Base-by-base conservation (phyloP, 2,113 vertebrate genomes). In the Phalacrocorax brasilianus region DNA sequence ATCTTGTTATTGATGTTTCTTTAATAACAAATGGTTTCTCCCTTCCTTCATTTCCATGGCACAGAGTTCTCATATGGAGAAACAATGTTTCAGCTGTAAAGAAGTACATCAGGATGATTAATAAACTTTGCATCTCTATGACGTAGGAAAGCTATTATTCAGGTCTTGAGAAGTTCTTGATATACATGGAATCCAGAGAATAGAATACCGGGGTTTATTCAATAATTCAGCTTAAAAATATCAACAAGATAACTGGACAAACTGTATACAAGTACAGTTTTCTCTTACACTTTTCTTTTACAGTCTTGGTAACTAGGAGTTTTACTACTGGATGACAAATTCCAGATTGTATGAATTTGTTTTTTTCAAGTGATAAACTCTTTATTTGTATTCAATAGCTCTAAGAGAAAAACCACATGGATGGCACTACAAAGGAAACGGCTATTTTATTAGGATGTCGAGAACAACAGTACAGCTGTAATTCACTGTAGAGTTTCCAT, bases 391-490 rank as follows among this genome's bases (percentile, higher is more conserved):
- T 91, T 95, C 86, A 96, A 71, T 24, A 95, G 33, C 32, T 70
- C 68, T 91, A 75, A 96, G 49, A 88, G 63, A 87, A 96, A 97
- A 97, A 94, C 21, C 79, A 85, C 62, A 50, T 95, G 91, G 67
- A 80, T 94, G 58, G 75, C 49, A 97, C 86, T 92, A 87, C 78
- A 84, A 91, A 75, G 75, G 76, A 91, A 87, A 94, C 3, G 87
- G 62, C 58, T 94, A 92, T 96, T 98, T 96, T 79, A 95, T 97
- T 88, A 97, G 95, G 96, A 91, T 59, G 53, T 73, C 1, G 16
- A 88, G 82, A 96, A 96, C 49, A 95, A 79, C n/a, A 91, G 35
- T 38, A 80, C 12, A 88, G 87, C 90, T 97, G 91, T 94, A 96
- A 97, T 95, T 97, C 88, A 86, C 86, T 72, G 33, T 14, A 53